Base-by-base conservation (phyloP, 2,113 vertebrate genomes). In the Megaleporinus macrocephalus region DNA sequence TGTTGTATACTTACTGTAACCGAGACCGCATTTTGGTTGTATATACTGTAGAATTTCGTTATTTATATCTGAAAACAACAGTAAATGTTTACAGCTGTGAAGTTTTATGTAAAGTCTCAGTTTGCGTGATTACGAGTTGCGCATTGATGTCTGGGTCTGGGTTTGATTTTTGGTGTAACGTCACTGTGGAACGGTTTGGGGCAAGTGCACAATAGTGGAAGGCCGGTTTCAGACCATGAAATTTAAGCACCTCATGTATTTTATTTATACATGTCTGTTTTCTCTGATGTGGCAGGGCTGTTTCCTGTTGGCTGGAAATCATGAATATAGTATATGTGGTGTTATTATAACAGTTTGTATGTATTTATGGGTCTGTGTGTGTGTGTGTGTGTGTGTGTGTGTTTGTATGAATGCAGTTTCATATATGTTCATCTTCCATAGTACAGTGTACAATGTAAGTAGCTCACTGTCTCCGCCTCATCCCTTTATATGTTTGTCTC, bases 401-500 rank as follows among this genome's bases (percentile, higher is more conserved):
- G 62, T 51, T 20, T 75, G 62, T 29, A n/a, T 63, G 62, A 66
- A 69, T 75, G 63, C 16, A 20, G 72, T 66, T 33, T 74, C 51
- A 55, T 68, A 12, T 66, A 15, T 74, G 66, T 81, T 66, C 68
- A 69, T 66, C 79, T 51, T 65, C 47, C 30, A 66, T 74, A 15
- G 55, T 44, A 61, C 18, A 59, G n/a, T 47, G 24, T 33, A 72
- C 20, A 61, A 62, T 44, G 29, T 5, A 47, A 62, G 26, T 49
- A 29, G n/a, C n/a, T 61, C 6, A n/a, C 20, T 36, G 24, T 66
- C 16, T 41, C 47, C 61, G 78, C 36, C 53, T 65, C 68, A 62
- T 62, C 16, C 36, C 36, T 49, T 26, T 61, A 47, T 71, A 61
- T 80, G 7, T 24, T 36, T 68, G 76, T 49, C 12, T 29, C 49